These are phyloP conservation scores for Poeciliopsis infans DNA, from an alignment of 2,797 vertebrate genomes.

Conservation along the genomic window DNA sequence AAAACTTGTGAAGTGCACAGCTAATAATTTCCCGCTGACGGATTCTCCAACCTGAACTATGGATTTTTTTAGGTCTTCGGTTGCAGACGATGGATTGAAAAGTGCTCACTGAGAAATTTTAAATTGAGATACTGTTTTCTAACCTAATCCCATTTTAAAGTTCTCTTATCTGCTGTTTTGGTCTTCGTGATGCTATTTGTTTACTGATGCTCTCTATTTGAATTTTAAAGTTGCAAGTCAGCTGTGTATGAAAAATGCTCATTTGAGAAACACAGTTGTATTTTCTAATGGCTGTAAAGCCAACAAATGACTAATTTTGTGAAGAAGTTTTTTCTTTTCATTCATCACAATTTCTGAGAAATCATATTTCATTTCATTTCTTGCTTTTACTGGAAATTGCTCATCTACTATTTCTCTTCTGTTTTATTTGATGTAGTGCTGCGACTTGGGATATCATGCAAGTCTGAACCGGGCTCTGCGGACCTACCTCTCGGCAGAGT, in stretches of 20 bases:
- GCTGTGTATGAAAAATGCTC: not conserved
- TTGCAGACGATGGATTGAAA: not conserved
- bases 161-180: not conserved
- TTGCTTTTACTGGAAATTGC: not conserved
- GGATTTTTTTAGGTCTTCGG: not conserved
- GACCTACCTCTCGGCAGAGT: slow-evolving; percentile 97
- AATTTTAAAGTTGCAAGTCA: not conserved
- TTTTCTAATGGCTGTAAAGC: too few species aligned
- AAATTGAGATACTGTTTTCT: not conserved
- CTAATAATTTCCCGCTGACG: not conserved
- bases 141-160: not conserved
- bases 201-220: not conserved
- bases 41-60: not conserved
- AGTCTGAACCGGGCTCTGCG: slow-evolving; percentile 95
- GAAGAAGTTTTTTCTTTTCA: not conserved
- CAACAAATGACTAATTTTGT: not conserved
- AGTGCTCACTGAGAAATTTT: not conserved
- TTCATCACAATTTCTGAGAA: not conserved
- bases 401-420: not conserved
- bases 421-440: slow-evolving; percentile 83
- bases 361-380: not conserved
- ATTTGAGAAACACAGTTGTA: not conserved
- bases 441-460: slow-evolving; percentile 95
- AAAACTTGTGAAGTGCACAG: not conserved
- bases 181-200: not conserved